Percentiles rank a stretch among this genome's conserved stretches.
Conservation (phyloP, 2,797 vertebrate genomes). For the Betta splendens region DNA sequence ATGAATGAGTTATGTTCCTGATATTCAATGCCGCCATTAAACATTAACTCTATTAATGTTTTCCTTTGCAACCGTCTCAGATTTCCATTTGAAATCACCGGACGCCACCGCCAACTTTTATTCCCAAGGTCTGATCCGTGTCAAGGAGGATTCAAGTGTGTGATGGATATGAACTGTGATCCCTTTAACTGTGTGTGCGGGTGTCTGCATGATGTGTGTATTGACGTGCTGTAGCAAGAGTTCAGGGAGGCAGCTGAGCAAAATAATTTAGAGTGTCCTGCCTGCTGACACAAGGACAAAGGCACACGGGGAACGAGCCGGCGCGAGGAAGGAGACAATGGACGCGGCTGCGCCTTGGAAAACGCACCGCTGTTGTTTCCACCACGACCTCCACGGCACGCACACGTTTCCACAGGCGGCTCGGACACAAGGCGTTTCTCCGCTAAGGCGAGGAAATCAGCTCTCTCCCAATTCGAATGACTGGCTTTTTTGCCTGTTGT, state of each 20-base stretch:
- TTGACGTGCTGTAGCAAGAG: conserved; percentile 85
- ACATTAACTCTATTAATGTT: background rate
- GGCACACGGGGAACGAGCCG: conserved; percentile 81
- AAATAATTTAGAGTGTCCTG: conserved; percentile 87
- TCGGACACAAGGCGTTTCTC: conserved; percentile 41
- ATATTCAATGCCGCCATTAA: background rate
- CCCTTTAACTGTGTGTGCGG: conserved; percentile 62
- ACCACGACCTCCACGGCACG: conserved; percentile 79
- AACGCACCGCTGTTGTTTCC: conserved; percentile 82
- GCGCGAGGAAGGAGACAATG: conserved; percentile 81
- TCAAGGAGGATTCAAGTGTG: conserved; percentile 66
- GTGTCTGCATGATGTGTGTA: conserved; percentile 81
- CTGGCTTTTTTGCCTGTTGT: background rate
- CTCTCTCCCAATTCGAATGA: background rate
- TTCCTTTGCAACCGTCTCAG: background rate
- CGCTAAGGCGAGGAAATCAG: conserved; percentile 40
- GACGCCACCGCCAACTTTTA: conserved; percentile 10
- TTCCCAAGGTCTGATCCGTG: conserved; percentile 53
- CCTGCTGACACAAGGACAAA: conserved; percentile 88
- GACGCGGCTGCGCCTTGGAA: conserved; percentile 80
- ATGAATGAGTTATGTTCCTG: background rate
- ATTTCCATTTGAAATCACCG: background rate
- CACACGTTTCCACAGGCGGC: conserved; percentile 70
- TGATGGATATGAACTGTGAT: conserved; percentile 75
- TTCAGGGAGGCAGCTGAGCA: conserved; percentile 87